Conservation (phyloP, 2,797 vertebrate genomes). For the Cheirogaleus major region DNA sequence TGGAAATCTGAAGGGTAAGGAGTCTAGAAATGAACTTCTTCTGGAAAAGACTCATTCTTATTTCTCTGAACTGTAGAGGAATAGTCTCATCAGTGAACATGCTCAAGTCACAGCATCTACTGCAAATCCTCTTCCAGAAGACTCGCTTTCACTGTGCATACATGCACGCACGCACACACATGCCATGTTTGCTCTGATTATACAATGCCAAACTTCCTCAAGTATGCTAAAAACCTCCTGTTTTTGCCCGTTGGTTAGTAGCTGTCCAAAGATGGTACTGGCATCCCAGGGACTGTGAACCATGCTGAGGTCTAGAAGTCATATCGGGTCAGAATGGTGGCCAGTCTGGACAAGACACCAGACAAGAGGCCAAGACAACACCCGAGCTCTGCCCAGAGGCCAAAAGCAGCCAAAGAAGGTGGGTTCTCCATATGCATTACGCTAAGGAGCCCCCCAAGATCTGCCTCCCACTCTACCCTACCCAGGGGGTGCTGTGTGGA, state of each 20-base stretch:
- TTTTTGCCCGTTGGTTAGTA: neutral
- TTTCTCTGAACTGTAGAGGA: neutral
- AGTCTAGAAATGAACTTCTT: neutral
- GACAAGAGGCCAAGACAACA: neutral
- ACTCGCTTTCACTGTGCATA: neutral
- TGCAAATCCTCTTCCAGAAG: neutral
- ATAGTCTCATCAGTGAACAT: neutral
- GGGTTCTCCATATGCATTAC: neutral
- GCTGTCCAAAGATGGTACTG: neutral
- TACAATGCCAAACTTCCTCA: neutral
- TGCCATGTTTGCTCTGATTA: neutral
- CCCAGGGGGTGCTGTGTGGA: too few species aligned
- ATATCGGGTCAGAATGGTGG: neutral
- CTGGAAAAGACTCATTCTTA: neutral
- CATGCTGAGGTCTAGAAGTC: neutral
- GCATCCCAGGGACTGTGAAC: neutral
- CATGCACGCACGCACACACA: too few species aligned
- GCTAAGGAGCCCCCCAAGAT: rapidly evolving
- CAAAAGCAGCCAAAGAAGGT: neutral
- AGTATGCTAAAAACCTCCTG: neutral
- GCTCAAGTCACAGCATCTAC: neutral
- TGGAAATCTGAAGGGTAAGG: neutral
- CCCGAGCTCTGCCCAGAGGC: neutral
- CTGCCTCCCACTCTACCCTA: neutral
- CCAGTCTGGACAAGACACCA: neutral